Evolutionary conservation across 2,888 invertebrate genomes (phyloP).

Genomic region (Mesodorylaimus sp.): DNA sequence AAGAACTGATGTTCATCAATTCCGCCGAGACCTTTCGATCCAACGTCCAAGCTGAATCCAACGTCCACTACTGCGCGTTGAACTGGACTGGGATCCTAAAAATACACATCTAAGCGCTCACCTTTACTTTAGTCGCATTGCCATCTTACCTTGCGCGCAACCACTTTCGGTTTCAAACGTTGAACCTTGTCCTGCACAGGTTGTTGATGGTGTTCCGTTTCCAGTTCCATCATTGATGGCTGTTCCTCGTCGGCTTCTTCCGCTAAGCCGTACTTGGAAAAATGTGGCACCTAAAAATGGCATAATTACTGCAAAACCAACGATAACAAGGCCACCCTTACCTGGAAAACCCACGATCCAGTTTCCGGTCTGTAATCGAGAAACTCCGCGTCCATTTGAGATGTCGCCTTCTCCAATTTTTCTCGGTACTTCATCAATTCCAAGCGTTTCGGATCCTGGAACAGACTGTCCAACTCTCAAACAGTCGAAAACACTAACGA

Average conservation of each 20-base stretch:
- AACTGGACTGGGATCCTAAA: no score
- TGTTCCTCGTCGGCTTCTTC: constrained; percentile 29
- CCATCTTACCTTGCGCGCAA: no score
- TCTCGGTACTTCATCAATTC: constrained; percentile 63
- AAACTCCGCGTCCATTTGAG: constrained; percentile 70
- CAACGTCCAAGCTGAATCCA: no score
- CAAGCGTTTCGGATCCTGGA: constrained; percentile 47
- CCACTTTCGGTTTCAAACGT: no score
- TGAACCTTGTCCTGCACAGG: no score
- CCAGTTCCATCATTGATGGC: no score
- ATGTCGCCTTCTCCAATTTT: constrained; percentile 60
- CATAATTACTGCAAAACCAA: background rate
- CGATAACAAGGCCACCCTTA: constrained; percentile 23
- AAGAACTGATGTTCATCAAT: no score
- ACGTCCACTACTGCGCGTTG: no score
- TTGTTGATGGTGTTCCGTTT: no score
- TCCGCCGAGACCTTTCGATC: no score
- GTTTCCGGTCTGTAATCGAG: constrained; percentile 83
- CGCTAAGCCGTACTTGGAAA: constrained; percentile 36
- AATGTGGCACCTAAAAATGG: constrained; percentile 31
- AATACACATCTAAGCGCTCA: no score
- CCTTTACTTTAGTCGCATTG: no score
- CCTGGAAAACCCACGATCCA: constrained; percentile 90
- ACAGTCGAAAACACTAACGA: background rate
- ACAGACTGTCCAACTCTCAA: constrained; percentile 6